Percentiles rank a stretch among this genome's conserved stretches.
Conservation (phyloP, 1,140 invertebrate species). For the Danaus plexippus region DNA sequence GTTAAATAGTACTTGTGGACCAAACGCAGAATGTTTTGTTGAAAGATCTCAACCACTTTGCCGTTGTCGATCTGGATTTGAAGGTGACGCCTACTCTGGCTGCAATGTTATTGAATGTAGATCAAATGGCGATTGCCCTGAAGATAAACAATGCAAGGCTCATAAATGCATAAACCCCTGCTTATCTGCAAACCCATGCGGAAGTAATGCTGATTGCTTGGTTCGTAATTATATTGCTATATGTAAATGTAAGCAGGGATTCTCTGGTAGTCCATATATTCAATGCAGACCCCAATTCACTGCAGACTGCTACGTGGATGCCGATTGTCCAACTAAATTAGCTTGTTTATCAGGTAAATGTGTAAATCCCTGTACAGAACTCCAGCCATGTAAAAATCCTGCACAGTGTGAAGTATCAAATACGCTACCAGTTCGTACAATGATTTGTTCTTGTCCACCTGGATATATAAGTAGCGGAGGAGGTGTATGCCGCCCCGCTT, state of each 20-base stretch:
- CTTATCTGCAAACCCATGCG: constrained; percentile 83
- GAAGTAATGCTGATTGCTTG: constrained; percentile 82
- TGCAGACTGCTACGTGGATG: constrained; percentile 85
- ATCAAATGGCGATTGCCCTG: constrained; percentile 89
- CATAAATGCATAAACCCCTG: constrained; percentile 91
- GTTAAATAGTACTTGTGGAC: constrained; percentile 83
- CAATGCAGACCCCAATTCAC: constrained; percentile 80
- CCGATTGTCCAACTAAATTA: constrained; percentile 83
- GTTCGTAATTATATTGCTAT: constrained; percentile 86
- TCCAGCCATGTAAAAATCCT: constrained; percentile 85
- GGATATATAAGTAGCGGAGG: constrained; percentile 90
- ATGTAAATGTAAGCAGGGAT: constrained; percentile 84
- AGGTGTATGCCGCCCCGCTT: constrained; percentile 81
- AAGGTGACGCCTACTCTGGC: constrained; percentile 83
- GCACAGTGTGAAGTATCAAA: constrained; percentile 86
- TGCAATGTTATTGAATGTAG: constrained; percentile 89
- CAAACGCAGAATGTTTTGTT: constrained; percentile 87
- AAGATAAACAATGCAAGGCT: constrained; percentile 87
- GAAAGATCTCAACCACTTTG: constrained; percentile 83
- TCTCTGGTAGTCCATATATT: constrained; percentile 85
- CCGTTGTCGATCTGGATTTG: constrained; percentile 83
- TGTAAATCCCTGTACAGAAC: constrained; percentile 83
- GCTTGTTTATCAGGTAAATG: constrained; percentile 89
- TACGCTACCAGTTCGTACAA: constrained; percentile 86
- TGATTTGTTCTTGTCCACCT: constrained; percentile 89